phyloP scores from a whole-genome alignment of 1,140 invertebrate genomes.

The Nasonia giraulti region DNA sequence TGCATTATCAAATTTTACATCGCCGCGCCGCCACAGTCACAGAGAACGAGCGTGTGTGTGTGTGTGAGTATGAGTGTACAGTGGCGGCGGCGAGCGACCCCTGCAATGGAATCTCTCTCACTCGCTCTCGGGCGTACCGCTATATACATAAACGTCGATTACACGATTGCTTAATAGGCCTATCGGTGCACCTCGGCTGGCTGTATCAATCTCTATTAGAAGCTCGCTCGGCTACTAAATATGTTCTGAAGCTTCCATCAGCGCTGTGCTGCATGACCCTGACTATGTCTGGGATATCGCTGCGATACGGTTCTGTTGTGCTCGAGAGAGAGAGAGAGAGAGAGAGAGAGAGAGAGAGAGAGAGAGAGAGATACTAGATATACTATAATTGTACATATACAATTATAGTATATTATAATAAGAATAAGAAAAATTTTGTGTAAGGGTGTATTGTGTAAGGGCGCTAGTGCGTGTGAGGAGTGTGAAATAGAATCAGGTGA shows the following conservation, averaged over 20 bases:
- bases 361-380: no score
- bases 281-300: neutral
- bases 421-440: no score
- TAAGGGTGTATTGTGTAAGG: no score
- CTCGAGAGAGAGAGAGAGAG: no score
- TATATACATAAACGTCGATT: constrained; percentile 45
- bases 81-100: constrained; percentile 6
- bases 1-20: constrained; percentile 51
- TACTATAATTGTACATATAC: no score
- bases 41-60: neutral
- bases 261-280: neutral
- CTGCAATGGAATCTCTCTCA: constrained; percentile 34
- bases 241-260: constrained; percentile 29
- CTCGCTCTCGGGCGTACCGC: neutral
- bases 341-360: no score
- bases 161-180: constrained; percentile 59
- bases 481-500: no score
- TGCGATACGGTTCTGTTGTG: no score
- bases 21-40: neutral
- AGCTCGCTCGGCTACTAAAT: constrained; percentile 32
- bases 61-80: neutral
- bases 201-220: constrained; percentile 49
- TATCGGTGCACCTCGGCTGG: constrained; percentile 32
- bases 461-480: no score
- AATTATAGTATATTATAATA: no score